phyloP scores from a whole-genome alignment of 2,888 invertebrate genomes.

The Antitype chi region DNA sequence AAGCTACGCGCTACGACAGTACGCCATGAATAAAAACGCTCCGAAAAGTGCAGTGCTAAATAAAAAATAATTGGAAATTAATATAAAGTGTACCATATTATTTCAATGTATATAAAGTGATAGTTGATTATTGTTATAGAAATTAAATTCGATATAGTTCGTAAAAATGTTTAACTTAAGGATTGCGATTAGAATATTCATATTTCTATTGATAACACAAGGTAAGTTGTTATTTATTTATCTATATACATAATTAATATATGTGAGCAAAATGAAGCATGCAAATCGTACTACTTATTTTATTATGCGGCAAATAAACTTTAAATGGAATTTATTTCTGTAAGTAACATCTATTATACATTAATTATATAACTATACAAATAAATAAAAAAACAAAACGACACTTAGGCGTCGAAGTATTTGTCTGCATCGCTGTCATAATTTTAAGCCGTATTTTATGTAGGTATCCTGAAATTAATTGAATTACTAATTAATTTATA shows the following conservation, averaged over 20 bases:
- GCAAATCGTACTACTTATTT: neutral
- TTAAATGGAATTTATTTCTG: neutral
- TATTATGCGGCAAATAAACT: neutral
- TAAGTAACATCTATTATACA: no score
- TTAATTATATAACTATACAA: no score
- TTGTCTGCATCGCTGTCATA: no score
- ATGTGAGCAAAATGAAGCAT: neutral
- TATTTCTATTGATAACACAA: constrained; percentile 72
- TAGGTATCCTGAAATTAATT: neutral
- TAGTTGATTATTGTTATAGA: constrained; percentile 62
- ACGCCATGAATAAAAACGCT: constrained; percentile 63
- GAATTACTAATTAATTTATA: neutral
- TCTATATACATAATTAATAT: neutral
- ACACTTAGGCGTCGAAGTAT: no score
- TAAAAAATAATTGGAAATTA: constrained; percentile 47
- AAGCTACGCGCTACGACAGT: constrained; percentile 63
- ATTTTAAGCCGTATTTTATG: neutral
- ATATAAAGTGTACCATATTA: constrained; percentile 59
- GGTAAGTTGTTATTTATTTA: constrained; percentile 66
- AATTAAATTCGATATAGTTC: constrained; percentile 60
- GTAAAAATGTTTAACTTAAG: constrained; percentile 71
- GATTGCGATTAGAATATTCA: constrained; percentile 68
- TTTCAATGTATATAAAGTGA: constrained; percentile 65
- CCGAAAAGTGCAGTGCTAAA: constrained; percentile 64
- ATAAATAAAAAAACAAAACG: no score